A percentile compares a stretch with the other conserved stretches of the same genome.
Conservation (phyloP, 2,888 invertebrate species). For the Aproaerema taeniolella region DNA sequence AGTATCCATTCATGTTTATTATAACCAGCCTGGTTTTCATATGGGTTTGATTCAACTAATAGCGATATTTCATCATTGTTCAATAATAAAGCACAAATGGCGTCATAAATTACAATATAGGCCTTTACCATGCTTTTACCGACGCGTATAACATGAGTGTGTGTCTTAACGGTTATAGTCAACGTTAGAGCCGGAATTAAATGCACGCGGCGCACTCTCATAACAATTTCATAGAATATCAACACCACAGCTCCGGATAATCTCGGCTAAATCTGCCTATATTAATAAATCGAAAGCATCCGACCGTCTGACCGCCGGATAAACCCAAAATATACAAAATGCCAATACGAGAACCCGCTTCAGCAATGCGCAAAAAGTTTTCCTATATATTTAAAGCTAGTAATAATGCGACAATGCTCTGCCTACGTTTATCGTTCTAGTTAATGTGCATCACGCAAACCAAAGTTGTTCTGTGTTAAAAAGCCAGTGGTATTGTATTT, state of each 20-base stretch:
- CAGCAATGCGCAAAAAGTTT: constrained; percentile 48
- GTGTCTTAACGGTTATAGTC: constrained; percentile 13
- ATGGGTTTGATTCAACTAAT: no score
- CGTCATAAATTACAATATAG: constrained; percentile 31
- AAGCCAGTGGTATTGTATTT: constrained; percentile 6
- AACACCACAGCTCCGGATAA: constrained; percentile 28
- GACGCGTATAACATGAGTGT: constrained; percentile 7
- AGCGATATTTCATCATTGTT: no score
- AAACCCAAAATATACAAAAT: no score
- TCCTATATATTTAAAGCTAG: constrained; percentile 43
- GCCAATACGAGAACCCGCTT: constrained; percentile 25
- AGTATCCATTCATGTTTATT: no score
- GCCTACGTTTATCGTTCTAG: constrained; percentile 36
- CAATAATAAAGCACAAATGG: constrained; percentile 12
- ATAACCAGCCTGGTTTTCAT: no score
- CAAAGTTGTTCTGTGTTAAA: constrained; percentile 14
- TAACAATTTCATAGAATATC: constrained; percentile 37
- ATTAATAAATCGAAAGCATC: constrained; percentile 3
- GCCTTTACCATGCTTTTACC: no score
- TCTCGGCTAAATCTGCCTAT: constrained; percentile 33
- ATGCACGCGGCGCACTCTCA: constrained; percentile 23
- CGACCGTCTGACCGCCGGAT: not conserved
- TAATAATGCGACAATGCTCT: constrained; percentile 36
- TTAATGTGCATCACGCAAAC: constrained; percentile 32
- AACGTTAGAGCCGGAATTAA: constrained; percentile 12